A percentile compares a stretch with the other conserved stretches of the same genome.
Conservation (phyloP, 2,797 vertebrate species). For the Harpagifer antarcticus region DNA sequence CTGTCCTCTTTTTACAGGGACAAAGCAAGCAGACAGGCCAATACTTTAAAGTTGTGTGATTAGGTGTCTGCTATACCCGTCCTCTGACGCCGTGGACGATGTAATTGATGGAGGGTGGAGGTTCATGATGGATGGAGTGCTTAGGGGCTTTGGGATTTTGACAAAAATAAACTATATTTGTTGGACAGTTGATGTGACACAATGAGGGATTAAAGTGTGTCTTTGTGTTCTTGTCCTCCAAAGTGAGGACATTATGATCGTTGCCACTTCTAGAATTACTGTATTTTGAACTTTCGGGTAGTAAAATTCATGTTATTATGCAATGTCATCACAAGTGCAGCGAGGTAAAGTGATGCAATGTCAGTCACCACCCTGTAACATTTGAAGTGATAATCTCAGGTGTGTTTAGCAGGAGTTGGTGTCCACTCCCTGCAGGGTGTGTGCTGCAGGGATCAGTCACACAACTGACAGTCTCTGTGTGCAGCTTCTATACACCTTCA, state of each 20-base stretch:
- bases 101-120: slow-evolving; percentile 58
- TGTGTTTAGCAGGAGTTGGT: slow-evolving; percentile 46
- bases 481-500: slow-evolving; percentile 68
- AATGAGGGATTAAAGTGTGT: slow-evolving; percentile 31
- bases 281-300: background rate
- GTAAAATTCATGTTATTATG: background rate
- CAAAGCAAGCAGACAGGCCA: slow-evolving; percentile 49
- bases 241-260: slow-evolving; percentile 20
- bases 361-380: slow-evolving; percentile 21
- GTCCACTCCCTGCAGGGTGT: slow-evolving; percentile 60
- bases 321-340: slow-evolving; percentile 1
- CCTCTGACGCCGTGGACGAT: slow-evolving; percentile 56
- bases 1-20: slow-evolving; percentile 36
- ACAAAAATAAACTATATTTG: slow-evolving; percentile 64
- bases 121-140: slow-evolving; percentile 57
- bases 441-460: slow-evolving; percentile 57
- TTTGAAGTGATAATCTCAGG: slow-evolving; percentile 42
- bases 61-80: slow-evolving; percentile 47
- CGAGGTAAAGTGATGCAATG: background rate
- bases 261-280: background rate
- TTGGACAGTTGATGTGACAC: slow-evolving; percentile 50
- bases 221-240: slow-evolving; percentile 24
- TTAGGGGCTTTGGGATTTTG: slow-evolving; percentile 64
- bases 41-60: slow-evolving; percentile 47
- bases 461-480: slow-evolving; percentile 43